Base-by-base conservation (phyloP, 2,888 invertebrate genomes). In the Electrophaes corylata region DNA sequence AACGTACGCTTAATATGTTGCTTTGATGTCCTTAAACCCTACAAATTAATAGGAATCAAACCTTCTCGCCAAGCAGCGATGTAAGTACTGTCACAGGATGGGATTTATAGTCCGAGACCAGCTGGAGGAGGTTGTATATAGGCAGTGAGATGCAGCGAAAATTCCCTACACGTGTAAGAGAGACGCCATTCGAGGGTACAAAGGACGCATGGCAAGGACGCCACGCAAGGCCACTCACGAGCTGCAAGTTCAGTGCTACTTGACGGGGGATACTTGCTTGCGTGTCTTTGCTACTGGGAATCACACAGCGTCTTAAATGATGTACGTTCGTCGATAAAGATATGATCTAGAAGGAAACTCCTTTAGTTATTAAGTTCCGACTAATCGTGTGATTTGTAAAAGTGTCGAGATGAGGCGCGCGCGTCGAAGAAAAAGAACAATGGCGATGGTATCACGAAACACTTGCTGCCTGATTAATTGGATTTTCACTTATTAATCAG, bases 151-250 rank as follows among this genome's bases (percentile, higher is more conserved):
- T 65, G 70, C 69, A 65, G 60, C 62, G 64, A 73, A 60, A 70
- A 65, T 64, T 59, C 51, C 57, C 33, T 52, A 56, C 60, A 61
- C 44, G 78, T 65, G 70, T 35, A 80, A 84, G 65, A 71, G 81
- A 78, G 84, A 74, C 61, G 37, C 46, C 65, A 50, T 64, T 59
- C 56, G 63, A 77, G 73, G 78, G 77, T 75, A 76, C 76, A 76
- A 76, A 75, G 75, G 74, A 75, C 79, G 78, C 67, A 69, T 66
- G 71, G 81, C 89, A 91, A 90, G 90, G 90, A 86, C 90, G 88
- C 69, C 53, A 70, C 65, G 83, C 90, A 91, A 90, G 91, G 91
- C 78, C 89, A 83, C 75, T 70, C 67, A 66, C 68, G 75, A 79
- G 80, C 81, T 76, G 76, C 83, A 81, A 77, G 74, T 55, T 51